These are phyloP conservation scores for Ramazzottius varieornatus DNA, from an alignment of 2,888 invertebrate species.

Conservation along the genomic window DNA sequence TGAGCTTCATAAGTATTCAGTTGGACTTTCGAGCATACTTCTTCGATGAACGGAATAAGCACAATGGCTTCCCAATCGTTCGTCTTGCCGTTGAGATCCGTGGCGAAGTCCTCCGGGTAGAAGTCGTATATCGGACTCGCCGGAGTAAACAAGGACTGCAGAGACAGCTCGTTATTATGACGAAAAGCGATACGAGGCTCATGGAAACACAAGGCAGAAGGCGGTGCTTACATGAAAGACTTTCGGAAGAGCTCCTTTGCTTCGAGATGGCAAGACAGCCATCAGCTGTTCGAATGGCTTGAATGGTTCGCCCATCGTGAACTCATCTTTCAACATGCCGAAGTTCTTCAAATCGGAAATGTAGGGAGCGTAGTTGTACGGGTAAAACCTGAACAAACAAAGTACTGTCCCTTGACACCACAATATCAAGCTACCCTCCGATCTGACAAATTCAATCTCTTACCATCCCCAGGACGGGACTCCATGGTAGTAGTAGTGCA, in stretches of 20 bases:
- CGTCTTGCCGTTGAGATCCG: slow-evolving; percentile 78
- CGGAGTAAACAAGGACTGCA: slow-evolving; percentile 11
- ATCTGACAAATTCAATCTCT: slow-evolving; percentile 8
- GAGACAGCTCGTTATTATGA: neutral
- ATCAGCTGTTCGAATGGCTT: slow-evolving; percentile 69
- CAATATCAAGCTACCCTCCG: neutral
- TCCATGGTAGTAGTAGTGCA: slow-evolving; percentile 83
- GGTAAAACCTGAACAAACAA: slow-evolving; percentile 34
- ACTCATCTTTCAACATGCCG: slow-evolving; percentile 40
- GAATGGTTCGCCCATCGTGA: slow-evolving; percentile 60
- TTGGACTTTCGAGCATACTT: slow-evolving; percentile 26
- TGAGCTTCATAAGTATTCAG: slow-evolving; percentile 4
- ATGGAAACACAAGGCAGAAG: too few relatives aligned
- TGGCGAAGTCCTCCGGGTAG: slow-evolving; percentile 66
- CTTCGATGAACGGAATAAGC: slow-evolving; percentile 70
- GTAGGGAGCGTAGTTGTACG: slow-evolving; percentile 85
- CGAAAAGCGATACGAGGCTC: too few relatives aligned
- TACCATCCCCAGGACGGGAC: slow-evolving; percentile 95
- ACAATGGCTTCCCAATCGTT: slow-evolving; percentile 92
- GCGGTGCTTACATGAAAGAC: slow-evolving; percentile 42
- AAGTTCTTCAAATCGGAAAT: slow-evolving; percentile 73
- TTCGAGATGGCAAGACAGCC: slow-evolving; percentile 47
- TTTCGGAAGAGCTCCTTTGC: slow-evolving; percentile 44
- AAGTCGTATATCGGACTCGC: slow-evolving; percentile 46
- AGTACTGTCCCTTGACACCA: neutral